Evolutionary conservation across 2,888 invertebrate species (phyloP).

Genomic region (Tipula vernalis): DNA sequence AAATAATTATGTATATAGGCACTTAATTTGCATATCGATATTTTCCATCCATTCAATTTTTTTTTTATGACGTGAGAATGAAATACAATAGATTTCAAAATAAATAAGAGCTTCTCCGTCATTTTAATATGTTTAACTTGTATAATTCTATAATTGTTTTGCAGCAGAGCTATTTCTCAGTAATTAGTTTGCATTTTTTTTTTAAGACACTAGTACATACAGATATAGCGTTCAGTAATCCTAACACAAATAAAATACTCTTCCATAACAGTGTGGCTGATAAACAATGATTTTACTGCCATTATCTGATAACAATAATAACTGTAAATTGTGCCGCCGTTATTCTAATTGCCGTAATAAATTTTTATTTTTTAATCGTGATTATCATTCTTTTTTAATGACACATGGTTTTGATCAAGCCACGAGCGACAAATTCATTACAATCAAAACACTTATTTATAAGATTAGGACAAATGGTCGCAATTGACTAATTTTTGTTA

Average conservation of each 20-base stretch:
- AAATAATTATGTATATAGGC: too few relatives aligned
- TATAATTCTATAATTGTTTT: background rate
- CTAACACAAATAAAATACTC: background rate
- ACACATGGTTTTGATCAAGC: background rate
- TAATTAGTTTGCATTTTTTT: background rate
- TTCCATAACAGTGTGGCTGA: background rate
- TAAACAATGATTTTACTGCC: background rate
- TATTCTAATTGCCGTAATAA: background rate
- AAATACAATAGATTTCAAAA: too few relatives aligned
- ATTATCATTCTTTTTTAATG: background rate
- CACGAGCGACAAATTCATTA: background rate
- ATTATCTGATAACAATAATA: background rate
- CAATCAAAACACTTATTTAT: background rate
- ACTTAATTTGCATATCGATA: too few relatives aligned
- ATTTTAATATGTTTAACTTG: too few relatives aligned
- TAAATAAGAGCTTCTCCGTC: too few relatives aligned
- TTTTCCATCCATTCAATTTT: too few relatives aligned
- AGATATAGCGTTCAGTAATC: background rate
- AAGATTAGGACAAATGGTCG: background rate
- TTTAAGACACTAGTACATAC: too few relatives aligned
- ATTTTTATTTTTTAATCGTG: background rate
- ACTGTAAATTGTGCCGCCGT: background rate
- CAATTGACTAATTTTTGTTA: background rate
- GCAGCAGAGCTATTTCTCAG: background rate
- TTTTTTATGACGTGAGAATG: too few relatives aligned